Evolutionary conservation across 2,113 vertebrate genomes (phyloP).

Genomic region (Oceanodroma tethys): DNA sequence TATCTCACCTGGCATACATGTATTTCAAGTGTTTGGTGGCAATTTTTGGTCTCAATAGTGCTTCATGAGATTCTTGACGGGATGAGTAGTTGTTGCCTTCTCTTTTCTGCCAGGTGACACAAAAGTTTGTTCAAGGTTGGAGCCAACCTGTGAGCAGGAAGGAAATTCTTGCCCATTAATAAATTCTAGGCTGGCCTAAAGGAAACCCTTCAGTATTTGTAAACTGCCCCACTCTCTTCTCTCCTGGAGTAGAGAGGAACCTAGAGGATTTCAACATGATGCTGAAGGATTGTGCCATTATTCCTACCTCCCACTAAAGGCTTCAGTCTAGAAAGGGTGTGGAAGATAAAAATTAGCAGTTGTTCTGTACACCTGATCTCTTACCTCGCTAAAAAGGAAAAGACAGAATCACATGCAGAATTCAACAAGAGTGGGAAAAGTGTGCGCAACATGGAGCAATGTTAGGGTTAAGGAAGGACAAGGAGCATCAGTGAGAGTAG

Average conservation of each 20-base stretch:
- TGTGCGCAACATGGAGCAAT: fast-evolving
- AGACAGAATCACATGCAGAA: not conserved
- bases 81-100: not conserved
- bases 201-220: not conserved
- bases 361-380: not conserved
- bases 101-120: not conserved
- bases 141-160: not conserved
- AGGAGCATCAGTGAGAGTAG: not conserved
- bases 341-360: not conserved
- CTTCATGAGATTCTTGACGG: not conserved
- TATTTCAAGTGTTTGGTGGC: not conserved
- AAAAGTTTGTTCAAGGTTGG: not conserved
- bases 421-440: not conserved
- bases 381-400: not conserved
- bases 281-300: not conserved
- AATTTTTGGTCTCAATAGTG: not conserved
- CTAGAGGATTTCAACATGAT: not conserved
- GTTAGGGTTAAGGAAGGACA: not conserved
- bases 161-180: not conserved
- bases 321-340: not conserved
- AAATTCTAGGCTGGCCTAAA: not conserved
- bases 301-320: not conserved
- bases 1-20: not conserved
- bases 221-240: not conserved
- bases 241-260: not conserved